Percentiles rank a stretch among this genome's conserved stretches.
phyloP scores from a whole-genome alignment of 2,888 invertebrate genomes.

The Drosophila eohydei region DNA sequence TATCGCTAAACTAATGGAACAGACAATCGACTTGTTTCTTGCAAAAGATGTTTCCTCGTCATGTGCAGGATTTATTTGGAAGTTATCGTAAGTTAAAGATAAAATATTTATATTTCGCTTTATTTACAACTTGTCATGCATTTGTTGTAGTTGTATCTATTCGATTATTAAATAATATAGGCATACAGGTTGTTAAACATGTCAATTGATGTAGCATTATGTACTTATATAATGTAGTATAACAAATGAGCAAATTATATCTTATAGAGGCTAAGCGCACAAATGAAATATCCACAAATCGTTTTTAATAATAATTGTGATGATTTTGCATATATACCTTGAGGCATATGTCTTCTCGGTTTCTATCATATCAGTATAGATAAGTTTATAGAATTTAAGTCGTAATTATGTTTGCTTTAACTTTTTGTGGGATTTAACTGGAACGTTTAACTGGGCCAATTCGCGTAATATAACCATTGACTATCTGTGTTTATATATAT shows the following conservation, averaged over 20 bases:
- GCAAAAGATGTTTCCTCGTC: background rate
- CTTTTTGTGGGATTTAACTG: constrained; percentile 49
- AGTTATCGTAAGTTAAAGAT: constrained; percentile 6
- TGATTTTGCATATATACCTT: constrained; percentile 14
- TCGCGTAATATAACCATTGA: constrained; percentile 39
- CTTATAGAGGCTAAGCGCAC: constrained; percentile 52
- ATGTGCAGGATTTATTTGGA: constrained; percentile 11
- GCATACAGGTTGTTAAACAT: constrained; percentile 44
- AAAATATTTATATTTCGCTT: constrained; percentile 51
- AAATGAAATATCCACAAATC: constrained; percentile 45
- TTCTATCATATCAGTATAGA: constrained; percentile 19
- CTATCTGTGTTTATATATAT: constrained; percentile 22
- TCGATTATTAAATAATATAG: constrained; percentile 55
- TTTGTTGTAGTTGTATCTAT: constrained; percentile 34
- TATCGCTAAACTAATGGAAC: constrained; percentile 8
- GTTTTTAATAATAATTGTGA: constrained; percentile 47
- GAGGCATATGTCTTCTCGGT: constrained; percentile 18
- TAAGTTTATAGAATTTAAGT: constrained; percentile 26
- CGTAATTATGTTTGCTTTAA: constrained; percentile 17
- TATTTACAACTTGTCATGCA: constrained; percentile 61
- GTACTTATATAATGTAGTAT: constrained; percentile 17
- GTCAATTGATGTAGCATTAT: constrained; percentile 15
- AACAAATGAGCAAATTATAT: constrained; percentile 52
- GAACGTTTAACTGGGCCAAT: constrained; percentile 68
- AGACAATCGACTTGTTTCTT: background rate